A percentile compares a stretch with the other conserved stretches of the same genome.
Evolutionary conservation across 2,113 vertebrate genomes (phyloP).

Genomic region (Pelecanoides urinatrix): DNA sequence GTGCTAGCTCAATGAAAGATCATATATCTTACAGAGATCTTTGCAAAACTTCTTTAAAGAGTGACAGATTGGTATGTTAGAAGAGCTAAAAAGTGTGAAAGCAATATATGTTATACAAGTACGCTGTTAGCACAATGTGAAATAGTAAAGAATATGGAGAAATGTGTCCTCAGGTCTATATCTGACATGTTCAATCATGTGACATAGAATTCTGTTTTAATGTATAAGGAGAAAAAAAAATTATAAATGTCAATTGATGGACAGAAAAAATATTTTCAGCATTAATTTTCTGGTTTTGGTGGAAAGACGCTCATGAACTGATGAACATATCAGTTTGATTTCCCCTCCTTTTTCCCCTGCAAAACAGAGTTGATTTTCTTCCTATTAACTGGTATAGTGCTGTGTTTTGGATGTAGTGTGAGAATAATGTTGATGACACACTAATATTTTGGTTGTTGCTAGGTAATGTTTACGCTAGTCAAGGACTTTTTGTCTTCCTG

Average conservation of each 20-base stretch:
- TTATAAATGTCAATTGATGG: not conserved
- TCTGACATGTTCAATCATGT: not conserved
- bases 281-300: not conserved
- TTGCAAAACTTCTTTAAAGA: constrained; percentile 25
- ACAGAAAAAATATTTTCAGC: not conserved
- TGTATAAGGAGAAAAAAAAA: not conserved
- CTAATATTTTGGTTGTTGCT: too few species aligned
- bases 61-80: constrained; percentile 28
- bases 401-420: too few species aligned
- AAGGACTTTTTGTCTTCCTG: too few species aligned
- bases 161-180: not conserved
- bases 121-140: constrained; percentile 23
- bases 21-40: not conserved
- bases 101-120: not conserved
- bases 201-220: not conserved
- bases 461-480: too few species aligned
- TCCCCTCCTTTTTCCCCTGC: not conserved
- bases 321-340: not conserved
- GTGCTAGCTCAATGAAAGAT: constrained; percentile 17
- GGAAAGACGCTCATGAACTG: not conserved
- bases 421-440: too few species aligned
- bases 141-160: not conserved
- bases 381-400: too few species aligned
- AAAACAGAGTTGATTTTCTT: too few species aligned
- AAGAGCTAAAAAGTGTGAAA: constrained; percentile 28